Base-by-base conservation (phyloP, 2,888 invertebrate species). In the Pristionchus exspectatus region DNA sequence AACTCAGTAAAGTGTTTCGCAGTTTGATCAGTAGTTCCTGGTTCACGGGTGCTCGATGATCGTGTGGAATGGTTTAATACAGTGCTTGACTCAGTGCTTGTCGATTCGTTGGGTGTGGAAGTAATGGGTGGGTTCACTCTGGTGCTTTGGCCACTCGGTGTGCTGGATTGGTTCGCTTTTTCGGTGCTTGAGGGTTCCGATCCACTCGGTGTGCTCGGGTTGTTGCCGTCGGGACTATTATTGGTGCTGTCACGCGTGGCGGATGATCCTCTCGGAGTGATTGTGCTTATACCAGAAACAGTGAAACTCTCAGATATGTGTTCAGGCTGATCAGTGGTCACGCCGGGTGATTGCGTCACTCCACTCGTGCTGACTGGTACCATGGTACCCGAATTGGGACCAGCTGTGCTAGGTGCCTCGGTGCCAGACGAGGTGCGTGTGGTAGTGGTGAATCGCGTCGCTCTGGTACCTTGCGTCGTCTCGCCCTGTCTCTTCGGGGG, bases 401-500 rank as follows among this genome's bases (percentile, higher is more conserved):
- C 74, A 24, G 33, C 12, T 4, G 74, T 81, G n/a, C 81, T 38
- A 74, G 72, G 33, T 72, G 33, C 33, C 0, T 9, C 7, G 1
- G 74, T 81, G 81, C 81, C 24, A 50, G 74, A 38, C 38, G 38
- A 7, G 72, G 27, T 69, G 69, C 24, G 69, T 69, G 69, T 12
- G 44, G 44, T 44, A 44, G 59, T 63, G 59, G 21, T n/a, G 3
- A 81, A 1, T n/a, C 81, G 50, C 24, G 81, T 81, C n/a, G 81
- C 81, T n/a, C 50, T n/a, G 16, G 14, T 81, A 81, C 81, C 81
- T 81, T 50, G 24, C 81, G 81, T 81, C 77, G 77, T 77, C 77
- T 24, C 33, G n/a, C 66, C 38, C 21, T 38, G 44, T n/a, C n/a
- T 66, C 18, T 38, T 27, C 30, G 87, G 21, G 0, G n/a, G 1